Evolutionary conservation across 2,888 invertebrate species (phyloP), one percentile per base, ranked within the genome.

Genomic region (Brachycybe producta): DNA sequence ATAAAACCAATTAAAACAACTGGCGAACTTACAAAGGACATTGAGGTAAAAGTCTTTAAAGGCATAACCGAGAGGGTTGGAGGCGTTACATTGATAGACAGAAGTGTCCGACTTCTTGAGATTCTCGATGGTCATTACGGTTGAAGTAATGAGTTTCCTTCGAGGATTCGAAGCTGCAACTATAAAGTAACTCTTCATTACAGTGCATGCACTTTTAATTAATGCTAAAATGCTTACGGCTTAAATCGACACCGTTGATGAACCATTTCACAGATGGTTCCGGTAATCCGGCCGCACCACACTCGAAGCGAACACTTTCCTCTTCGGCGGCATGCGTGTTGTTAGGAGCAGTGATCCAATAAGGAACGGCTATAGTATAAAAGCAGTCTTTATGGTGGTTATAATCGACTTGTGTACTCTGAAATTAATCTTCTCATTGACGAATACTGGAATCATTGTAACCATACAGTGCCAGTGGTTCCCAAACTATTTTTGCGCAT

Each of bases 71-170:
- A 91, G 77, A n/a, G 86, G 84, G 68, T 97, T 98, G 62, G 94
- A 92, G 5, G 95, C 97, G 74, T 99, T 99, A 70, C 98, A 98
- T 54, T 98, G 97, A 65, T 95, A 92, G 69, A 97, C 95, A 57
- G 91, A 92, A 1, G 91, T 95, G 67, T 95, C 94, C 44, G 77
- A 77, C 69, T 91, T 91, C 45, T 76, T 73, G 53, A 98, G 71
- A 58, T 80, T 78, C 17, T 76, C 76, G 60, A 94, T 84, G 36
- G 78, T 70, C 57, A 92, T 85, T 49, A 75, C 77, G 64, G 86
- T 84, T 5, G 62, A 63, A 15, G 78, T 70, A 1, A 75, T 70
- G 0, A 82, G 75, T 58, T 72, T 77, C 26, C 88, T 73, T 41
- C 90, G 72, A 0, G 78, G 69, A 38, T 42, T 87, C 2, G 74